Evolutionary conservation across 2,888 invertebrate species (phyloP), one percentile per base, ranked within the genome.

Genomic region (Charanyca ferruginea): DNA sequence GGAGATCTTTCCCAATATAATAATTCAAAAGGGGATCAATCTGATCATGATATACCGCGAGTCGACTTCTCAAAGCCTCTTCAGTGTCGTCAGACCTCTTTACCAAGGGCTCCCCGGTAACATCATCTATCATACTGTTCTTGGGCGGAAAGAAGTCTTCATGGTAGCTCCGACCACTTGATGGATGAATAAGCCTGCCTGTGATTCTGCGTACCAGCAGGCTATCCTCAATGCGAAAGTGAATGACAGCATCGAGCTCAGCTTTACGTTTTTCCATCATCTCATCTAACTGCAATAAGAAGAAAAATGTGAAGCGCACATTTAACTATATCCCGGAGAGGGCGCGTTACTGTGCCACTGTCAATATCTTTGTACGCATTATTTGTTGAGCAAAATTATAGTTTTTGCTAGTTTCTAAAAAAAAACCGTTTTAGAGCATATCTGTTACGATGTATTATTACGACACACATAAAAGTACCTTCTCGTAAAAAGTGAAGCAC

Each of bases 71-170:
- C 73, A 99, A 94, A 58, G 99, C 98, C 45, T 98, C 98, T 28
- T 97, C 98, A 93, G 98, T 99, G 91, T 99, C 99, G 93, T 99
- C 99, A 11, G 98, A 98, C 63, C 99, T 96, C 76, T 96, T 97
- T 32, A 98, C 97, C 79, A 99, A 93, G 5, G 98, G 97, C 89
- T 99, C 99, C 3, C 99, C 99, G 57, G 99, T 99, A 4, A 98
- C 96, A 95, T 99, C 99, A 95, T 99, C 99, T 68, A 96, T 98
- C 99, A 99, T 99, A 0, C 97, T 88, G 72, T 97, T 96, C 93
- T 97, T 98, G 0, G 99, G 99, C 44, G 99, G 99, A 84, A 98
- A 97, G 92, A 99, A 99, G 91, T 99, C 98, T 89, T 99, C 98
- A 91, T 99, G 99, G 92, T 99, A 99, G 35, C 98, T 98, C 69